Conservation (phyloP, 2,797 vertebrate species). For the Phataginus tricuspis region DNA sequence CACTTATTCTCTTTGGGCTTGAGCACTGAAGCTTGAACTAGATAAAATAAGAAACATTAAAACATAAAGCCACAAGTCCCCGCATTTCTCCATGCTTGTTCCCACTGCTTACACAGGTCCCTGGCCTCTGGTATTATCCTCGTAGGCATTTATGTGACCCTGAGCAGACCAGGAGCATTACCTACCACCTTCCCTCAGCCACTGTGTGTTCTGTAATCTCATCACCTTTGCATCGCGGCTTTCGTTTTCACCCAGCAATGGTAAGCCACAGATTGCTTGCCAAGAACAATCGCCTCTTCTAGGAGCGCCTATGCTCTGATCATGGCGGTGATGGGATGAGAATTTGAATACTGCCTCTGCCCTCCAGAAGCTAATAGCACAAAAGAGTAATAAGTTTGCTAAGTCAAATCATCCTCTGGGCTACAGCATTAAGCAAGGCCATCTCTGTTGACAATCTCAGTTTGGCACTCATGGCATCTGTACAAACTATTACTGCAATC, state of each 20-base stretch:
- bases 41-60: background rate
- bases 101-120: rapidly evolving
- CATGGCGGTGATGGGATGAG: background rate
- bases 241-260: no score
- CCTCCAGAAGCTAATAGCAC: background rate
- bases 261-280: no score
- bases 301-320: rapidly evolving
- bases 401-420: background rate
- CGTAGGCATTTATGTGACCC: rapidly evolving
- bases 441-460: background rate
- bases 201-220: rapidly evolving
- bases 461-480: rapidly evolving
- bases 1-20: background rate
- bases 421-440: background rate
- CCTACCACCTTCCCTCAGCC: rapidly evolving
- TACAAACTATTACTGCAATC: background rate
- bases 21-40: background rate
- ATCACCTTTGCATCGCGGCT: rapidly evolving
- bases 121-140: rapidly evolving
- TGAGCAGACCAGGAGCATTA: rapidly evolving
- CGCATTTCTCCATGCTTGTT: background rate
- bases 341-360: background rate
- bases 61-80: background rate
- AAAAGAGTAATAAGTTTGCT: background rate
- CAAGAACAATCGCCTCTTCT: no score